These are phyloP conservation scores for Drosophila setifemur DNA, from an alignment of 1,140 invertebrate species.

Conservation along the genomic window DNA sequence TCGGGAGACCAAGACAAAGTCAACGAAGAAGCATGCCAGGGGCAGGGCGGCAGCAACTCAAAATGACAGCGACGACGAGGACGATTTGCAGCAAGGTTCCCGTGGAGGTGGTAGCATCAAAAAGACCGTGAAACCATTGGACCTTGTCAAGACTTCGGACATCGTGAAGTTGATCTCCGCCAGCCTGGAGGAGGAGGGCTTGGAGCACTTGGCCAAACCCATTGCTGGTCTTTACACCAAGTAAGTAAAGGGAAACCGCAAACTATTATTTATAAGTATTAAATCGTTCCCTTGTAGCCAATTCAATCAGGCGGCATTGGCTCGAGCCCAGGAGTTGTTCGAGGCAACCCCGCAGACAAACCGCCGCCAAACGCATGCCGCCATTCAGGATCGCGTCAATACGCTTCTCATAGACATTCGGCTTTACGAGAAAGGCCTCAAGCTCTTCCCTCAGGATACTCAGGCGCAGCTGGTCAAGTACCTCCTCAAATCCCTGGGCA, in stretches of 20 bases:
- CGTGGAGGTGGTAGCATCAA: constrained; percentile 16
- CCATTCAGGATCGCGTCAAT: constrained; percentile 92
- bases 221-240: constrained; percentile 85
- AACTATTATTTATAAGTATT: neutral
- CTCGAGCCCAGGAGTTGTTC: constrained; percentile 87
- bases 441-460: constrained; percentile 84
- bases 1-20: constrained; percentile 97
- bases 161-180: constrained; percentile 87
- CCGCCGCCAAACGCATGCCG: constrained; percentile 89
- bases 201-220: constrained; percentile 86
- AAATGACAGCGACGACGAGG: constrained; percentile 86
- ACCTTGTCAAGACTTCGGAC: constrained; percentile 85
- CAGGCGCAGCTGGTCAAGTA: constrained; percentile 90
- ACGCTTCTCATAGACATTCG: constrained; percentile 89
- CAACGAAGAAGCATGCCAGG: constrained; percentile 90
- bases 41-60: constrained; percentile 83
- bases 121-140: constrained; percentile 51
- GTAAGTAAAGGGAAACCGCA: constrained; percentile 13
- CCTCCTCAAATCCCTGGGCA: constrained; percentile 91
- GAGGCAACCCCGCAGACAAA: constrained; percentile 88
- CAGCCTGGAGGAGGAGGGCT: constrained; percentile 86
- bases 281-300: constrained; percentile 53
- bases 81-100: constrained; percentile 26
- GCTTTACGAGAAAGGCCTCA: constrained; percentile 94
- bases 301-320: constrained; percentile 83